Evolutionary conservation across 37 sponge, comb jelly and placozoan species (phyloP).

Genomic region (Mnemiopsis leidyi): DNA sequence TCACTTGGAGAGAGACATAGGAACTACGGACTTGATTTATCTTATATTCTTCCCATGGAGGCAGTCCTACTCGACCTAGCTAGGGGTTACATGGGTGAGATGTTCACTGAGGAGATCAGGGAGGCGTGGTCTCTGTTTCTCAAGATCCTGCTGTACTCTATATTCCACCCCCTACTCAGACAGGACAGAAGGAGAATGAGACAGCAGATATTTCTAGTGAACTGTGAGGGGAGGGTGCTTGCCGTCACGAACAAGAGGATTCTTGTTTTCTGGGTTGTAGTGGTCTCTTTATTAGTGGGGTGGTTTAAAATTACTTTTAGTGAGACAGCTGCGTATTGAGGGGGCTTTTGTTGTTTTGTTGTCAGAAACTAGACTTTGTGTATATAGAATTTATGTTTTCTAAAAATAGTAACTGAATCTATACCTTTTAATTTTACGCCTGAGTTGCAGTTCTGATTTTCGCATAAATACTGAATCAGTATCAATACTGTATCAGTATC

Average conservation of each 20-base stretch:
- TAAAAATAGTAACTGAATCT: too few species aligned
- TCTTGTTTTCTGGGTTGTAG: background rate
- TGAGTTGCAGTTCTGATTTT: too few species aligned
- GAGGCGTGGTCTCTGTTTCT: background rate
- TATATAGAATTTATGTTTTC: too few species aligned
- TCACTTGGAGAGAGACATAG: constrained; percentile 11
- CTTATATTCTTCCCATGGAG: constrained; percentile 41
- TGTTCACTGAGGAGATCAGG: constrained; percentile 4
- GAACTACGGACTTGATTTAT: constrained; percentile 14
- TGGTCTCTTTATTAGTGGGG: background rate
- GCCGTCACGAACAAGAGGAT: background rate
- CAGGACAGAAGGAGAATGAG: background rate
- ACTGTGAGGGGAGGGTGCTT: background rate
- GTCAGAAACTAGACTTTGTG: too few species aligned
- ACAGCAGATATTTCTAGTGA: background rate
- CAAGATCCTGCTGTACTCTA: background rate
- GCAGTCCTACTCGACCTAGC: background rate
- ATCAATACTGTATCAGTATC: too few species aligned
- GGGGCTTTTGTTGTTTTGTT: too few species aligned
- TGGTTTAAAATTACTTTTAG: background rate
- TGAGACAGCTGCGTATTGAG: too few species aligned
- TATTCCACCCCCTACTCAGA: constrained; percentile 38
- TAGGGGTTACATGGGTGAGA: background rate
- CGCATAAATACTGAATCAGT: too few species aligned
- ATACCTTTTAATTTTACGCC: too few species aligned